Percentiles rank a stretch among this genome's conserved stretches.
These are phyloP conservation scores for Anthopleura sola DNA, from an alignment of 64 coral and sea anemone genomes.

Conservation along the genomic window DNA sequence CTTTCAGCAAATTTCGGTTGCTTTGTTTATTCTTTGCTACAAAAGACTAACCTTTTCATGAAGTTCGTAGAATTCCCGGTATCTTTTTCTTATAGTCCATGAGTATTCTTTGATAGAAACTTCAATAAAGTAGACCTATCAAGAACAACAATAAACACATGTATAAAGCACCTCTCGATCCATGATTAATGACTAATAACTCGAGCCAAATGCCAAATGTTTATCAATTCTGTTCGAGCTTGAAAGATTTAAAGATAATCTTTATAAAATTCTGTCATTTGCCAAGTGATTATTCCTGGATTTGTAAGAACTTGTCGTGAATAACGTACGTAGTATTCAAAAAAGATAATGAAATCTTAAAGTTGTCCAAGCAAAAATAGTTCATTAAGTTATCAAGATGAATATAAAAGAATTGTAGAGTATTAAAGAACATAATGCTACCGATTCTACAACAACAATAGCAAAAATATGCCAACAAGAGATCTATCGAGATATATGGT, in stretches of 20 bases:
- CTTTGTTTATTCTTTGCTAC: not conserved
- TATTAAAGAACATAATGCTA: not conserved
- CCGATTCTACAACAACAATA: not conserved
- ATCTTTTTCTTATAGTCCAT: constrained; percentile 81
- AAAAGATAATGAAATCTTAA: not conserved
- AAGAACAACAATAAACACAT: not conserved
- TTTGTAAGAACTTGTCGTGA: not conserved
- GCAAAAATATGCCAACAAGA: not conserved
- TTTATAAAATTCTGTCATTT: not conserved
- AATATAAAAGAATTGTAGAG: not conserved
- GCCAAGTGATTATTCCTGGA: not conserved
- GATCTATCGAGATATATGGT: not conserved
- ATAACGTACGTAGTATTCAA: not conserved
- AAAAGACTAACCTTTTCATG: constrained; percentile 81
- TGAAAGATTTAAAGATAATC: not conserved
- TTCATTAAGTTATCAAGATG: not conserved
- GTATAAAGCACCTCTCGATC: not conserved
- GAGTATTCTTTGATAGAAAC: constrained; percentile 90
- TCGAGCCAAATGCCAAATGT: not conserved
- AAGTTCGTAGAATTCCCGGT: constrained; percentile 83
- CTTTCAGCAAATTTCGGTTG: not conserved
- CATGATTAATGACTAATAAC: too few relatives aligned
- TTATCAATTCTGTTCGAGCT: not conserved
- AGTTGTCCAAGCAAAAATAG: not conserved
- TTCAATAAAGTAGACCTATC: constrained; percentile 88